Evolutionary conservation across 2,797 vertebrate species (phyloP).

Genomic region (Clarias platycephalus): DNA sequence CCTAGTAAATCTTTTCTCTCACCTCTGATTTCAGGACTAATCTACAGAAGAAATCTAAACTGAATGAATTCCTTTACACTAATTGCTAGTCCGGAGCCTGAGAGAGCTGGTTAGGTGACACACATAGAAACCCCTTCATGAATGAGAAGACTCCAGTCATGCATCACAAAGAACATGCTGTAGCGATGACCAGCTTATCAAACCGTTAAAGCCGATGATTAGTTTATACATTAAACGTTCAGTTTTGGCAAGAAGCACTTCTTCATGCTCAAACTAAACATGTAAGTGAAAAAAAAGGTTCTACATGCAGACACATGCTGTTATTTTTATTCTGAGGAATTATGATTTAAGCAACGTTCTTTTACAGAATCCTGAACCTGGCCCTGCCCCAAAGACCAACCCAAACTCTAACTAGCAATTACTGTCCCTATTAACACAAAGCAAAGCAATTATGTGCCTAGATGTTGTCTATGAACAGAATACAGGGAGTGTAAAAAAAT

Average conservation of each 20-base stretch:
- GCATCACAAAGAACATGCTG: not conserved
- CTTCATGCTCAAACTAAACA: not conserved
- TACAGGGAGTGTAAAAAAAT: not conserved
- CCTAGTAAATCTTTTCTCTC: conserved; percentile 28
- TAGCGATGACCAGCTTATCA: not conserved
- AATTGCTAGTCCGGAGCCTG: conserved; percentile 5
- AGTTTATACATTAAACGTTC: not conserved
- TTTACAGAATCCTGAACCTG: not conserved
- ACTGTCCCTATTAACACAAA: conserved; percentile 27
- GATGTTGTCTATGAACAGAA: not conserved
- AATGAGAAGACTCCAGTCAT: not conserved
- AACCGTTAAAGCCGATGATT: not conserved
- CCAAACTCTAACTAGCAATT: conserved; percentile 4
- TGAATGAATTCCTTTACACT: not conserved
- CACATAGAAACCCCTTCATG: not conserved
- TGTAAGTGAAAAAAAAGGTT: not conserved
- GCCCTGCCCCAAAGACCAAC: not conserved
- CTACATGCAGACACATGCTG: not conserved
- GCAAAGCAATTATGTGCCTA: not conserved
- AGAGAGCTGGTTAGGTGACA: conserved; percentile 22
- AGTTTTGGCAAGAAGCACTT: not conserved
- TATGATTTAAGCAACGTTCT: not conserved
- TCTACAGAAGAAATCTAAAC: not conserved
- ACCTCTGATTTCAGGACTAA: conserved; percentile 15
- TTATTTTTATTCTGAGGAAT: not conserved